These are phyloP conservation scores for Rhagoletis zephyria DNA, from an alignment of 1,140 invertebrate species.

Conservation along the genomic window DNA sequence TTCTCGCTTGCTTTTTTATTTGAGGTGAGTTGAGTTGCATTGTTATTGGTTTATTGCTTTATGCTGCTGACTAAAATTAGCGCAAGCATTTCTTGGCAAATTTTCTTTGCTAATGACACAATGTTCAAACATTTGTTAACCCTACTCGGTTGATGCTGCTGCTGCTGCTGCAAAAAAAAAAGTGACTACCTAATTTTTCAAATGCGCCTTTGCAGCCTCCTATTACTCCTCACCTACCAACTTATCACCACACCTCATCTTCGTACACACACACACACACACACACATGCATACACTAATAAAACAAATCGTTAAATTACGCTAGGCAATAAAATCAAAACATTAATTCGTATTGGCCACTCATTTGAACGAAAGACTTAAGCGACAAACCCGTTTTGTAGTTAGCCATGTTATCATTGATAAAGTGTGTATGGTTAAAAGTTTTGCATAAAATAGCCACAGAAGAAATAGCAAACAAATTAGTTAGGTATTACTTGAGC, in stretches of 20 bases:
- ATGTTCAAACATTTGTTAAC: background rate
- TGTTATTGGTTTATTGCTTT: background rate
- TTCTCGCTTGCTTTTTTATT: background rate
- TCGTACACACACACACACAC: too few species aligned
- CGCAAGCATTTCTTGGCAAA: background rate
- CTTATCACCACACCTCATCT: background rate
- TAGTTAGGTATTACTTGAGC: background rate
- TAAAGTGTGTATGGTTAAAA: background rate
- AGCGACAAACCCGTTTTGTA: constrained; percentile 36
- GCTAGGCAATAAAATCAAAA: background rate
- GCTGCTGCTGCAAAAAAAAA: too few species aligned
- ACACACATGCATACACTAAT: background rate
- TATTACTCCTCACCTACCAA: background rate
- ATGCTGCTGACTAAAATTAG: background rate
- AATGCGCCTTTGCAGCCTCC: background rate
- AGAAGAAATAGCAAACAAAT: background rate
- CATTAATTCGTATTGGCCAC: background rate
- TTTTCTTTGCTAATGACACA: background rate
- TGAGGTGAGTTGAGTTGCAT: background rate
- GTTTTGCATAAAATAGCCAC: background rate
- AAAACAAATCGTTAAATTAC: background rate
- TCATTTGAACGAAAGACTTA: constrained; percentile 15
- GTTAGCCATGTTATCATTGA: background rate
- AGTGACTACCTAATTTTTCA: too few species aligned
- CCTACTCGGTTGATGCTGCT: too few species aligned